Evolutionary conservation across 1,140 invertebrate genomes (phyloP).

Genomic region (Calycopis cecrops): DNA sequence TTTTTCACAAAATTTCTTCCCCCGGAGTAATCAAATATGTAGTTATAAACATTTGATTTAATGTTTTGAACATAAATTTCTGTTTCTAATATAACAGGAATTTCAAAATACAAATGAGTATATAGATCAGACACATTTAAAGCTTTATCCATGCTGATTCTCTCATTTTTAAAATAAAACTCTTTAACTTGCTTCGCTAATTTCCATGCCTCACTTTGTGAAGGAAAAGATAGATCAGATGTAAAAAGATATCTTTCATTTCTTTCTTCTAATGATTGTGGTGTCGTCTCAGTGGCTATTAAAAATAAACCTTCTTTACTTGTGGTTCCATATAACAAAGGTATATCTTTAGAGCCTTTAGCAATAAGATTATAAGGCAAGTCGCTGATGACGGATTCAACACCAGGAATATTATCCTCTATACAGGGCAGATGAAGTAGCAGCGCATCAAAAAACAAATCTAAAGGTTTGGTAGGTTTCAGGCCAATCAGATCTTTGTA

Average conservation of each 20-base stretch:
- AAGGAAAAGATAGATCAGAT: constrained; percentile 49
- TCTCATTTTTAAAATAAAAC: constrained; percentile 52
- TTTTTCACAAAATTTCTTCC: constrained; percentile 48
- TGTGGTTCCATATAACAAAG: constrained; percentile 49
- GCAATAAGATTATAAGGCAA: constrained; percentile 38
- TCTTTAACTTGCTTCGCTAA: constrained; percentile 35
- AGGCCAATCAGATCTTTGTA: constrained; percentile 12
- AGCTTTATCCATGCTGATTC: constrained; percentile 37
- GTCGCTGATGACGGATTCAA: constrained; percentile 16
- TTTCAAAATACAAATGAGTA: constrained; percentile 55
- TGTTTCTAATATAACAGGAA: constrained; percentile 49
- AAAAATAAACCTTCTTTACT: constrained; percentile 59
- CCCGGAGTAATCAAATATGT: constrained; percentile 53
- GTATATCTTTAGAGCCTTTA: constrained; percentile 44
- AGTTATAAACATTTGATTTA: constrained; percentile 47
- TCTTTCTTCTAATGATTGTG: constrained; percentile 39
- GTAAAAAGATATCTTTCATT: constrained; percentile 52
- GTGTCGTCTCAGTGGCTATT: constrained; percentile 33
- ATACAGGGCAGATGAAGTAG: constrained; percentile 20
- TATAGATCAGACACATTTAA: constrained; percentile 48
- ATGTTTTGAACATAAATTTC: constrained; percentile 31
- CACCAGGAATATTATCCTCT: constrained; percentile 14
- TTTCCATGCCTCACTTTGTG: constrained; percentile 31
- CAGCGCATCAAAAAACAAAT: constrained; percentile 13
- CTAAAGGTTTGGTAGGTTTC: constrained; percentile 11